Conservation (phyloP, 2,888 invertebrate genomes). For the Nomada goodeniana region DNA sequence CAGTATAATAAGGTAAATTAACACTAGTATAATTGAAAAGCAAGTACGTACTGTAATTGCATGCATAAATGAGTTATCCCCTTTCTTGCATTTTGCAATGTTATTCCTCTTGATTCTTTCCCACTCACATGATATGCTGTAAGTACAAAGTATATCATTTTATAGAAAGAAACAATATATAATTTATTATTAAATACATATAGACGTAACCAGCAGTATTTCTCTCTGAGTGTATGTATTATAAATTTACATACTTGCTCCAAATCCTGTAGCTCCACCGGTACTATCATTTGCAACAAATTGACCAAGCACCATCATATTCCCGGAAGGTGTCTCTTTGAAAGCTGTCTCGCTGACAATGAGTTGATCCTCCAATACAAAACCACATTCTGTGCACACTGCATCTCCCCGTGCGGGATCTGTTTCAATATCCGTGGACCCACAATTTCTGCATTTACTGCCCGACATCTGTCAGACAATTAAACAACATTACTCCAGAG, state of each 20-base stretch:
- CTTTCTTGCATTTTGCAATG: slow-evolving; percentile 93
- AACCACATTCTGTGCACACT: slow-evolving; percentile 98
- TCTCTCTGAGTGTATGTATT: background rate
- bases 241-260: slow-evolving; percentile 86
- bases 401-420: slow-evolving; percentile 97
- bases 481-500: background rate
- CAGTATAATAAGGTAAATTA: slow-evolving; percentile 16
- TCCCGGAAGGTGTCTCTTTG: slow-evolving; percentile 96
- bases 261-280: slow-evolving; percentile 93
- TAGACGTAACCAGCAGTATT: background rate
- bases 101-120: slow-evolving; percentile 96
- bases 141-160: slow-evolving; percentile 51
- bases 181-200: background rate
- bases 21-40: background rate
- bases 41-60: slow-evolving; percentile 87
- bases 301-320: slow-evolving; percentile 94
- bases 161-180: background rate
- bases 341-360: slow-evolving; percentile 99
- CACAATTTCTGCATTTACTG: slow-evolving; percentile 94
- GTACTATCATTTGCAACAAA: slow-evolving; percentile 96
- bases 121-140: slow-evolving; percentile 92
- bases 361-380: slow-evolving; percentile 97
- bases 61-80: slow-evolving; percentile 94
- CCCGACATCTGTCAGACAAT: slow-evolving; percentile 85
- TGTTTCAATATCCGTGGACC: slow-evolving; percentile 96